These are phyloP conservation scores for Pocillopora meandrina DNA, from an alignment of 92 coral and sea anemone genomes.

Conservation along the genomic window DNA sequence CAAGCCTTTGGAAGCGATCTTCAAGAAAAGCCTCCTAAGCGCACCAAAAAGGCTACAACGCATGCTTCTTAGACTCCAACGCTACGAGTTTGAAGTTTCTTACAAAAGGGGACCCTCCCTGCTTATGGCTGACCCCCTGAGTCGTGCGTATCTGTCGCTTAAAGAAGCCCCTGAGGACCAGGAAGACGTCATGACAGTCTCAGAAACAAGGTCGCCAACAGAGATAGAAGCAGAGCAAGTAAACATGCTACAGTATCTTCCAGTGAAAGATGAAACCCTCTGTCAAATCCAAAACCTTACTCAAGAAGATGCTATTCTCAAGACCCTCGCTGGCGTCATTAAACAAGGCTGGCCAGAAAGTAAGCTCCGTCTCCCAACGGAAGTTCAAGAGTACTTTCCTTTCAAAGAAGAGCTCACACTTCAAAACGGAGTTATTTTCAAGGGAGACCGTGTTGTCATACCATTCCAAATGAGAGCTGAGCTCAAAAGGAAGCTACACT, in stretches of 20 bases:
- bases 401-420: background rate
- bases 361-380: too few relatives aligned
- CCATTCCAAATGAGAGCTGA: background rate
- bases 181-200: too few relatives aligned
- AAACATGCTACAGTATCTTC: slow-evolving; percentile 32
- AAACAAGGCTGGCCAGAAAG: too few relatives aligned
- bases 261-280: background rate
- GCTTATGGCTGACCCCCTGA: too few relatives aligned
- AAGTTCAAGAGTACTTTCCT: too few relatives aligned
- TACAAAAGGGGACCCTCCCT: too few relatives aligned
- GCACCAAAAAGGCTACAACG: slow-evolving; percentile 51
- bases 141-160: too few relatives aligned
- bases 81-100: background rate
- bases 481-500: background rate
- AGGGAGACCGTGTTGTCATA: background rate
- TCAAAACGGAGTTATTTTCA: background rate
- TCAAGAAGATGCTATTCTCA: too few relatives aligned
- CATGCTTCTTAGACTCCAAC: slow-evolving; percentile 16
- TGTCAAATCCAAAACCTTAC: too few relatives aligned
- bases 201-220: too few relatives aligned
- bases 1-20: slow-evolving; percentile 36
- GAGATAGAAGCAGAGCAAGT: slow-evolving; percentile 7
- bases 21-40: slow-evolving; percentile 42
- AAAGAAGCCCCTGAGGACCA: too few relatives aligned
- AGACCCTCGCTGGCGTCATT: too few relatives aligned